phyloP scores from a whole-genome alignment of 2,113 vertebrate species.

The Falcunculus frontatus region DNA sequence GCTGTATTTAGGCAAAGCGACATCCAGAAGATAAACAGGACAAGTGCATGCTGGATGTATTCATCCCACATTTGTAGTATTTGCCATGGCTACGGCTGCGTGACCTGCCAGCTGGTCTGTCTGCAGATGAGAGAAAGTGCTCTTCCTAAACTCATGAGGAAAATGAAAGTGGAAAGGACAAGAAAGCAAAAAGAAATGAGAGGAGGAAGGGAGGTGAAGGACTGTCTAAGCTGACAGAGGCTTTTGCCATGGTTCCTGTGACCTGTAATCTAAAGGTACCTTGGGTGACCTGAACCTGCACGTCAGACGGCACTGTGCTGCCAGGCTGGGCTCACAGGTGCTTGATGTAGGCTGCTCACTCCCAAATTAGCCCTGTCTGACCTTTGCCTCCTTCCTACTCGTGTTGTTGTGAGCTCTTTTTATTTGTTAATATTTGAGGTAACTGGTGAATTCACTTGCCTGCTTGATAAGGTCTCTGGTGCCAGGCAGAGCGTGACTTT shows the following conservation, averaged over 20 bases:
- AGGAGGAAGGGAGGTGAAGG: not conserved
- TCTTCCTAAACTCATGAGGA: not conserved
- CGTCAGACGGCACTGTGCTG: fast-evolving
- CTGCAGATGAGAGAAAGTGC: fast-evolving
- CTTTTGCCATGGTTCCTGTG: not conserved
- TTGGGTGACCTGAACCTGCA: fast-evolving
- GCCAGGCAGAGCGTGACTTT: not conserved
- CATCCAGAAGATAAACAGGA: not conserved
- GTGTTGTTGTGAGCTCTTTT: not conserved
- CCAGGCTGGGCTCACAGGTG: fast-evolving
- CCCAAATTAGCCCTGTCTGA: not conserved
- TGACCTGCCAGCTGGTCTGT: not conserved
- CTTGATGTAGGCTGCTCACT: not conserved
- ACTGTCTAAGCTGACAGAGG: not conserved
- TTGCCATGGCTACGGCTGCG: not conserved
- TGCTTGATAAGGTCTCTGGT: not conserved
- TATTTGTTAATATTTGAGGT: not conserved
- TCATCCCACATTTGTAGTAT: not conserved
- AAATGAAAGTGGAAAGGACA: not conserved
- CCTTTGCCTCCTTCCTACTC: not conserved
- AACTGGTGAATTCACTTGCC: not conserved
- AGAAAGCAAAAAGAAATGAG: not conserved
- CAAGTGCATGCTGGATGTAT: not conserved
- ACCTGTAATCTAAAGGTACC: not conserved
- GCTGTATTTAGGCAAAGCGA: not conserved